Percentiles rank a stretch among this genome's conserved stretches.
phyloP scores from a whole-genome alignment of 2,797 vertebrate species.

The Ibycter americanus region DNA sequence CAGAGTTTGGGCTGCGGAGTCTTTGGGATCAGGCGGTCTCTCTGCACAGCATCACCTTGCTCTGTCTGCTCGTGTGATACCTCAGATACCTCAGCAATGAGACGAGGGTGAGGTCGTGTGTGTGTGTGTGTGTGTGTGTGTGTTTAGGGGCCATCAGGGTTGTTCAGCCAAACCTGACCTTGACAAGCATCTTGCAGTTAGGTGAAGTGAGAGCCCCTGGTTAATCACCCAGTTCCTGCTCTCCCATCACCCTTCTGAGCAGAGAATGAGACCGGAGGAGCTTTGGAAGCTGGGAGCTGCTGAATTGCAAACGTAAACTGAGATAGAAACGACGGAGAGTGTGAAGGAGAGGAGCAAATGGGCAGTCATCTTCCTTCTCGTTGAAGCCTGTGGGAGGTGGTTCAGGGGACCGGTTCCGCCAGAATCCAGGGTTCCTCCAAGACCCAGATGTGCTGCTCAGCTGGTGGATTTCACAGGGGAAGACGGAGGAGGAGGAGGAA shows the following conservation, averaged over 20 bases:
- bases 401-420: not conserved
- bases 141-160: not conserved
- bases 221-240: not conserved
- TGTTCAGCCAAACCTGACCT: not conserved
- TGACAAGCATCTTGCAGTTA: not conserved
- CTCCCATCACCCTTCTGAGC: not conserved
- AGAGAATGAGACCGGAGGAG: not conserved
- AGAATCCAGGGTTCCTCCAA: not conserved
- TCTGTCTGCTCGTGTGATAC: not conserved
- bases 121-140: not conserved
- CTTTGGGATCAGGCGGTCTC: accelerated
- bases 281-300: not conserved
- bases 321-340: not conserved
- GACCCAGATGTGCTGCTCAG: not conserved
- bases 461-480: not conserved
- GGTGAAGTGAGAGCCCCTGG: not conserved
- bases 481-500: not conserved
- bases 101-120: not conserved
- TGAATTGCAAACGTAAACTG: not conserved
- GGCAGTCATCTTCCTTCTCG: not conserved
- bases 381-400: not conserved
- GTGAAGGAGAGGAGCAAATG: not conserved
- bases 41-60: not conserved
- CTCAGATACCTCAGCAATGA: not conserved
- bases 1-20: not conserved